Evolutionary conservation across 2,113 vertebrate species (phyloP).

Genomic region (Corynorhinus townsendii): DNA sequence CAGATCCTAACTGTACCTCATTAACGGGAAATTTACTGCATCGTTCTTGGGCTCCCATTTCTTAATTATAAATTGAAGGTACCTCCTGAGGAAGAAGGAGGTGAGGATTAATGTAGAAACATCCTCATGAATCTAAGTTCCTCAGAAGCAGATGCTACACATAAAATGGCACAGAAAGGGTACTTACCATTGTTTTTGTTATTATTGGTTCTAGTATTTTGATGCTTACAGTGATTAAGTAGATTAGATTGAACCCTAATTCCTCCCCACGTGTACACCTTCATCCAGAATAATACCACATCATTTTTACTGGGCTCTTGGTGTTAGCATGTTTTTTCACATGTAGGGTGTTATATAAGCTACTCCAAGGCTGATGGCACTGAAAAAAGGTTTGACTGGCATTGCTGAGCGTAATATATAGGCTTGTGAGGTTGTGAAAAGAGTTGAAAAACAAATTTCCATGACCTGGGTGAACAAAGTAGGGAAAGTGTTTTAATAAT

Average conservation of each 20-base stretch:
- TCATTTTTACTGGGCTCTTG: not conserved
- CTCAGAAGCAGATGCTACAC: not conserved
- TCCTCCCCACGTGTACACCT: not conserved
- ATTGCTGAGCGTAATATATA: not conserved
- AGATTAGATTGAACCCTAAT: not conserved
- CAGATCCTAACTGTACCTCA: not conserved
- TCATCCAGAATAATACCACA: not conserved
- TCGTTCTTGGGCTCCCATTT: not conserved
- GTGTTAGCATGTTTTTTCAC: not conserved
- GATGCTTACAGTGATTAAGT: conserved; percentile 1
- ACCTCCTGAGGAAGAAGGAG: not conserved
- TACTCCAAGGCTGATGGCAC: not conserved
- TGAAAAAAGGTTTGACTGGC: not conserved
- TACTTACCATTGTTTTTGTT: not conserved
- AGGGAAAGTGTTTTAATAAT: not conserved
- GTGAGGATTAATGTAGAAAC: not conserved
- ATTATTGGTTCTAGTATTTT: not conserved
- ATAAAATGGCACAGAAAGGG: not conserved
- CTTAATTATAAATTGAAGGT: not conserved
- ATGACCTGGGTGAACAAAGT: not conserved
- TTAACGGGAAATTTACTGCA: not conserved
- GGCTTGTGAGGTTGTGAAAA: not conserved
- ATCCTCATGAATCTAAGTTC: conserved; percentile 1
- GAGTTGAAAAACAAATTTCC: not conserved
- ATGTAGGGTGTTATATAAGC: not conserved